Conservation (phyloP, 2,888 invertebrate genomes). For the Nycteola revayana region DNA sequence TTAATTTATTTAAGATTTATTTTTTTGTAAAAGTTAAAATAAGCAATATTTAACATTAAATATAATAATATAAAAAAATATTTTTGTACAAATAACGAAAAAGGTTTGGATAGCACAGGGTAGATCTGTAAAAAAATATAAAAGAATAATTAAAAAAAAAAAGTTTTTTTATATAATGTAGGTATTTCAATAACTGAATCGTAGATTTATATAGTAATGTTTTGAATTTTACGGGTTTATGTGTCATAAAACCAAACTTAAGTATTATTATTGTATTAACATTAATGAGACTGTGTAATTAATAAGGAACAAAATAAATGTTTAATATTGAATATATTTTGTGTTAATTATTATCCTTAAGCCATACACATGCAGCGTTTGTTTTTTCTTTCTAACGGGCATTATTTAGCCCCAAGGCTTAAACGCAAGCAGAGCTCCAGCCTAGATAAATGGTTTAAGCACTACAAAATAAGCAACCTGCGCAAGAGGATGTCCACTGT, state of each 20-base stretch:
- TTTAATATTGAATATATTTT: slow-evolving; percentile 7
- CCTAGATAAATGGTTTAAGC: no score
- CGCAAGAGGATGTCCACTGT: no score
- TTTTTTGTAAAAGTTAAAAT: slow-evolving; percentile 6
- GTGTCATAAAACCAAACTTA: slow-evolving; percentile 47
- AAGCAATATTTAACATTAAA: slow-evolving; percentile 8
- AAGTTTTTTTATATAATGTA: neutral
- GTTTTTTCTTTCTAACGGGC: no score
- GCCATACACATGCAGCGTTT: no score
- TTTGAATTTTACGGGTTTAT: slow-evolving; percentile 47
- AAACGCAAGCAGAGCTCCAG: no score
- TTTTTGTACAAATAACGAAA: slow-evolving; percentile 30
- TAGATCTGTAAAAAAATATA: slow-evolving; percentile 16
- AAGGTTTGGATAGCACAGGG: slow-evolving; percentile 51
- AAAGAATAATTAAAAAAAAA: neutral
- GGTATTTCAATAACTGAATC: neutral
- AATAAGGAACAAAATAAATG: slow-evolving; percentile 25
- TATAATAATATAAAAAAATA: slow-evolving; percentile 10
- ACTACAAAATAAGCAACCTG: no score
- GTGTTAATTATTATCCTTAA: no score
- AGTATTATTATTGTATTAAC: slow-evolving; percentile 13
- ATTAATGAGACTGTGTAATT: slow-evolving; percentile 44
- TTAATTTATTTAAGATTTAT: slow-evolving; percentile 27
- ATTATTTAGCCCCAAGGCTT: no score
- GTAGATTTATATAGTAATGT: neutral